phyloP scores from a whole-genome alignment of 2,113 vertebrate species.

The Pteropus alecto region DNA sequence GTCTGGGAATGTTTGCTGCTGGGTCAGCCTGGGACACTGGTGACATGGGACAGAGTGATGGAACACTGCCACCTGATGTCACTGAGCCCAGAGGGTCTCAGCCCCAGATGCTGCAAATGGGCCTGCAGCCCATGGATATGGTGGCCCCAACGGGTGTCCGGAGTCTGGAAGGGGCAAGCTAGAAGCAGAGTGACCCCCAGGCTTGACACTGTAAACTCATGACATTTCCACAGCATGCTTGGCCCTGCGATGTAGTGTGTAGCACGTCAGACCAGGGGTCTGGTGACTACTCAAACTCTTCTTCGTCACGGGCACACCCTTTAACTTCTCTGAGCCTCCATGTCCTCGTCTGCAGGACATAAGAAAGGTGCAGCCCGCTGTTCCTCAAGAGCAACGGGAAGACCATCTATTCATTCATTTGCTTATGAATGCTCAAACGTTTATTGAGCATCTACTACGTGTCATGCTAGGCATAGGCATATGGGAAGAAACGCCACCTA shows the following conservation, averaged over 20 bases:
- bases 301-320: not conserved
- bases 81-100: not conserved
- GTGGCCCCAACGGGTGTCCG: not conserved
- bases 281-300: not conserved
- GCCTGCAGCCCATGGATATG: accelerated
- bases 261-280: not conserved
- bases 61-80: accelerated
- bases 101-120: not conserved
- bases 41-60: not conserved
- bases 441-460: not conserved
- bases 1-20: not conserved
- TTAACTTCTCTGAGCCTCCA: not conserved
- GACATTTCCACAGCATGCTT: accelerated
- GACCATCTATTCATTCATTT: not conserved
- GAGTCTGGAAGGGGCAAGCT: not conserved
- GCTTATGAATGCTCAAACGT: not conserved
- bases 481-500: not conserved
- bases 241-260: not conserved
- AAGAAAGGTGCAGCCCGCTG: not conserved
- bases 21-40: not conserved
- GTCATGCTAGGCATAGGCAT: accelerated
- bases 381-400: not conserved
- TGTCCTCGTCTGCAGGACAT: not conserved
- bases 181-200: not conserved
- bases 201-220: not conserved